Conservation (phyloP, 2,797 vertebrate genomes). For the Aldrovandia affinis region DNA sequence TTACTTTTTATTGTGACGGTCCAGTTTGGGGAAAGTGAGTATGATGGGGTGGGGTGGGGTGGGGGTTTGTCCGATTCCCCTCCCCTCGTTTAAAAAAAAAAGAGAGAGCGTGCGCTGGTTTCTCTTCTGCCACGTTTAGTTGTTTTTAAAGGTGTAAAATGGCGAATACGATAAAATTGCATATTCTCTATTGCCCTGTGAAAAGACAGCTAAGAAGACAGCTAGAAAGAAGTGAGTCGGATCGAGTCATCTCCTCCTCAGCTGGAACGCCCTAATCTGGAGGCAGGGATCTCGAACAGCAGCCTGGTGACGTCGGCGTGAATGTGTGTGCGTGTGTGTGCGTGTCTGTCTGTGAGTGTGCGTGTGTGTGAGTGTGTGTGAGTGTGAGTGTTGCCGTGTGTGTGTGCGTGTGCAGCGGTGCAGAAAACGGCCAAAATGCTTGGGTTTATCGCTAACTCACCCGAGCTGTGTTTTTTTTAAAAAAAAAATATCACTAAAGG, state of each 20-base stretch:
- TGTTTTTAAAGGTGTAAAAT: slow-evolving; percentile 12
- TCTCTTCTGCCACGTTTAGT: not conserved
- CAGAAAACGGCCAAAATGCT: not conserved
- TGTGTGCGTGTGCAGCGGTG: not conserved
- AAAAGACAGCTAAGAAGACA: slow-evolving; percentile 9
- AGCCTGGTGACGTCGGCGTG: not conserved
- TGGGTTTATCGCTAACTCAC: slow-evolving; percentile 36
- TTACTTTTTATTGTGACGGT: not conserved
- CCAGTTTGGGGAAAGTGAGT: not conserved
- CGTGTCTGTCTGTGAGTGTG: not conserved
- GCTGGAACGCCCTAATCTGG: not conserved
- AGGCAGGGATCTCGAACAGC: not conserved
- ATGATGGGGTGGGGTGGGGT: not conserved
- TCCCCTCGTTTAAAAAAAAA: not conserved
- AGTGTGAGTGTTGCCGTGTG: not conserved
- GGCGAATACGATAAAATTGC: slow-evolving; percentile 27
- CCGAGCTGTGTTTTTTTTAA: slow-evolving; percentile 43
- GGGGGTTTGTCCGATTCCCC: not conserved
- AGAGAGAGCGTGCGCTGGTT: not conserved
- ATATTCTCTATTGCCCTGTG: slow-evolving; percentile 26
- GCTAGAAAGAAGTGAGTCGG: not conserved
- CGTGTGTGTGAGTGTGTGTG: slow-evolving; percentile 3
- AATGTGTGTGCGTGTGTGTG: not conserved
- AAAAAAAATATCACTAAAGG: slow-evolving; percentile 40
- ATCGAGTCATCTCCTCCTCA: not conserved